Evolutionary conservation across 23 tunicate species (phyloP).

Genomic region (Aplidium turbinatum): DNA sequence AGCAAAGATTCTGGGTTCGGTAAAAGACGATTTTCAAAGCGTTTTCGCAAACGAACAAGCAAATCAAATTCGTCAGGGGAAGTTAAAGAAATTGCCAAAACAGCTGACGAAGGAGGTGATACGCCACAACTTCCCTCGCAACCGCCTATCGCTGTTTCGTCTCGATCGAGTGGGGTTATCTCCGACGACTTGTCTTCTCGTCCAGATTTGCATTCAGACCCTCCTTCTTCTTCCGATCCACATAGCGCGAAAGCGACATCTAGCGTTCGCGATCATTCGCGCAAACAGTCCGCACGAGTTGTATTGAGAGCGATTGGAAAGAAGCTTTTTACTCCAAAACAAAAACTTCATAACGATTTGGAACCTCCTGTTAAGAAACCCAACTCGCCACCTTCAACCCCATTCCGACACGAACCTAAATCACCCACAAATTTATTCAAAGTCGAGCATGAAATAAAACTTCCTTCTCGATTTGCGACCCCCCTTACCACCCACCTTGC

Average conservation of each 20-base stretch:
- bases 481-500: no score
- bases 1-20: constrained; percentile 16
- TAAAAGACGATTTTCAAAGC: constrained; percentile 40
- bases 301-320: constrained; percentile 28
- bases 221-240: background rate
- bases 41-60: constrained; percentile 42
- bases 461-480: no score
- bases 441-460: no score
- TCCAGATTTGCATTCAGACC: no score
- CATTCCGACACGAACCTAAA: background rate
- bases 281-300: constrained; percentile 20
- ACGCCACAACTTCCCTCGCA: no score
- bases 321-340: constrained; percentile 5
- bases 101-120: no score
- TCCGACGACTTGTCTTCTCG: no score
- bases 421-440: background rate
- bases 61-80: background rate
- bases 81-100: no score
- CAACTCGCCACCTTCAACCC: no score
- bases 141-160: no score
- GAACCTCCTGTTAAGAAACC: background rate
- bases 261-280: background rate
- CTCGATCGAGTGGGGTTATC: no score
- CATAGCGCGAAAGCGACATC: constrained; percentile 16
- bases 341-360: background rate